Base-by-base conservation (phyloP, 2,888 invertebrate species). In the Drosophila ochracea region DNA sequence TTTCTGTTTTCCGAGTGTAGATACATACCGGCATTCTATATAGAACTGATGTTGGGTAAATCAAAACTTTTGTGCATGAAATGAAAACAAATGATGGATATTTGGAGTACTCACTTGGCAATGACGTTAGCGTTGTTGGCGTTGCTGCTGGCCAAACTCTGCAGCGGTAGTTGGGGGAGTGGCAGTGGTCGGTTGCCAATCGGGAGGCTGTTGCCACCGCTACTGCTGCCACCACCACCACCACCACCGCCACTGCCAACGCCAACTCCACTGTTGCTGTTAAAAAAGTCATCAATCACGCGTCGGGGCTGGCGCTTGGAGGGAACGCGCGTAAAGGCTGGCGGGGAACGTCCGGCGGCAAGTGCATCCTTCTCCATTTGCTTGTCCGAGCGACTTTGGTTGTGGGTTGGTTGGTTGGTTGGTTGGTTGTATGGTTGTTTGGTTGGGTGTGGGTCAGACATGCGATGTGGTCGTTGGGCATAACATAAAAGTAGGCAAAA, bases 241-340 rank as follows among this genome's bases (percentile, higher is more conserved):
- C 28, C 74, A 6, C 52, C 4, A 30, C 13, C 73, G 13, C 3
- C 52, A 25, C 25, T 59, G 33, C 11, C 64, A 30, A 25, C 66
- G 21, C 65, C 57, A 11, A 68, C 66, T 37, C 25, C 50, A 54
- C 68, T 53, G 92, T 94, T 92, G 84, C 83, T 81, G 88, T 94
- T 94, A 82, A 93, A 92, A 84, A 94, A 94, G 78, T 94, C 94
- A 93, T 96, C 96, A 82, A 95, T 95, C 81, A 95, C 94, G 80
- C 96, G 95, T 69, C 97, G 94, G 75, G 96, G 95, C 91, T 96
- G 96, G 77, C 97, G 95, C 70, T 97, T 95, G 83, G 97, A 97
- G 53, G 97, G 97, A 16, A 96, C 96, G 81, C 97, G 94, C 64
- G 96, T 96, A 93, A 97, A 97, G 73, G 95, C 94, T 53, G 97